phyloP scores from a whole-genome alignment of 2,888 invertebrate species.

The Pteria penguin region DNA sequence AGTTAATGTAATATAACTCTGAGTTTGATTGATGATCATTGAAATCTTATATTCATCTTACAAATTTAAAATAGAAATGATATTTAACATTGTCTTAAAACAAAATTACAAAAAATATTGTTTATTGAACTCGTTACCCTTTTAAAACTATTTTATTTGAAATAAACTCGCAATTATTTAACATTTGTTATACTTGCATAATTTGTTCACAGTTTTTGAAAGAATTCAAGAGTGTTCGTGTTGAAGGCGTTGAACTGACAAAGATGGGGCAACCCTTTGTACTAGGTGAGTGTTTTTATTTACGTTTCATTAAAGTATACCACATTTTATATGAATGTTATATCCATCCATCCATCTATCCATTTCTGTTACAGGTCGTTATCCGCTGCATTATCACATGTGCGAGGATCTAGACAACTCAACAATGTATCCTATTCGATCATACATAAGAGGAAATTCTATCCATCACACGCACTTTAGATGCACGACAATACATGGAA shows the following conservation, averaged over 20 bases:
- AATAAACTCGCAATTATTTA: too few species aligned
- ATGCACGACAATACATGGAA: slow-evolving; percentile 76
- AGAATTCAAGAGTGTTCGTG: slow-evolving; percentile 9
- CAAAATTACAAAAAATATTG: too few species aligned
- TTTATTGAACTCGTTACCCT: too few species aligned
- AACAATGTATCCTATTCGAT: slow-evolving; percentile 23
- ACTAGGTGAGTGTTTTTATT: slow-evolving; percentile 7
- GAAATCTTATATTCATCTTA: too few species aligned
- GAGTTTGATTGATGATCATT: too few species aligned
- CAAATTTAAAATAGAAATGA: too few species aligned
- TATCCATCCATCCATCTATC: background rate
- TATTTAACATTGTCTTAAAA: too few species aligned
- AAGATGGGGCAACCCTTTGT: slow-evolving; percentile 25
- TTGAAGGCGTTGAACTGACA: slow-evolving; percentile 29
- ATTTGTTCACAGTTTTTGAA: slow-evolving; percentile 8
- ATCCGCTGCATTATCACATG: slow-evolving; percentile 78
- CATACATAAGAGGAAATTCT: slow-evolving; percentile 65
- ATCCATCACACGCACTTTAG: slow-evolving; percentile 73
- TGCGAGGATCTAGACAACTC: slow-evolving; percentile 54
- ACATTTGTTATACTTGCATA: too few species aligned
- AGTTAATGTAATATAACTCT: too few species aligned
- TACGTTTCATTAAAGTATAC: background rate
- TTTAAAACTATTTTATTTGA: too few species aligned
- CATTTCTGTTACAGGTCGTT: slow-evolving; percentile 54
- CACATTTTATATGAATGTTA: background rate